Base-by-base conservation (phyloP, 2,888 invertebrate genomes). In the Orchesella flavescens region DNA sequence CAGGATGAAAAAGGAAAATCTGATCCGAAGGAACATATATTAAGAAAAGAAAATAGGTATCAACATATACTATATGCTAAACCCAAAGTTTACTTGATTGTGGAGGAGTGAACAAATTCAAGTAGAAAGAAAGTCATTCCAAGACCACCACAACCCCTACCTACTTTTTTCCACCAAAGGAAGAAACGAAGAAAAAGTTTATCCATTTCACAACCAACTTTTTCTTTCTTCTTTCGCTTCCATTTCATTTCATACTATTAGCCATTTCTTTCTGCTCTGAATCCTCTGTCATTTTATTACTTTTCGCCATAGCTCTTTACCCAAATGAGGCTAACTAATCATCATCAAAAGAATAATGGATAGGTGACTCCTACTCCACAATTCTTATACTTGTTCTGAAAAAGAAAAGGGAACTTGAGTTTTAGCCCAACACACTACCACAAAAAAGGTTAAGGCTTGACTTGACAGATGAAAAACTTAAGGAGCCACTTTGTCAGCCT, bases 241-340 rank as follows among this genome's bases (percentile, higher is more conserved):
- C 61, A 23, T 13, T 61, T 24, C 61, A 13, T 57, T 57, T 57
- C 57, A 17, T 65, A 15, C 65, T 43, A 65, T 65, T 65, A 65
- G 43, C 19, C 65, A 43, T 65, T 65, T 24, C 65, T 65, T 65
- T 65, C 65, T 65, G 65, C 43, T 65, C 65, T 65, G 44, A 34
- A 65, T 65, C 61, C n/a, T 19, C 21, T 21, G 43, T n/a, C 19
- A 19, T 57, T 57, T 57, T 57, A 57, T 57, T 57, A 57, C 61
- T 19, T 65, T 61, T 61, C 57, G 13, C 34, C 34, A 34, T 24
- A 23, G 24, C 61, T 23, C 19, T 17, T 65, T 43, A 43, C 17
- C 23, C 61, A 61, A 65, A 65, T 10, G 15, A 44, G 17, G n/a
- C 43, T 15, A 15, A 24, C 69, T 49, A 69, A 69, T 69, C 69